Evolutionary conservation across 2,113 vertebrate genomes (phyloP).

Genomic region (Lates calcarifer): DNA sequence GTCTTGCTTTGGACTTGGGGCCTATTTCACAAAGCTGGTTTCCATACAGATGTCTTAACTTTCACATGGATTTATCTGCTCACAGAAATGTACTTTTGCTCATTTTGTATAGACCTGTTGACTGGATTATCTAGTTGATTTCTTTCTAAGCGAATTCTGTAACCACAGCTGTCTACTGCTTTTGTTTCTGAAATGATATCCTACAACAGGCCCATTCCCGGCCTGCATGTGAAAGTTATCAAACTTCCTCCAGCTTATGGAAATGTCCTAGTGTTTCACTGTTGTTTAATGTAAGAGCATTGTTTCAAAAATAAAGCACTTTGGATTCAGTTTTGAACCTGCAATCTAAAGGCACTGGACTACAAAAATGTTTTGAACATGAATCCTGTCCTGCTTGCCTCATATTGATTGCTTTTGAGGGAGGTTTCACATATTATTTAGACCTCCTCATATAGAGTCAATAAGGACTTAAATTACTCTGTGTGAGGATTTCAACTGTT

Average conservation of each 20-base stretch:
- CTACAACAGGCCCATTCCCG: slow-evolving; percentile 46
- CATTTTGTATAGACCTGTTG: slow-evolving; percentile 28
- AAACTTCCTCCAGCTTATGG: slow-evolving; percentile 78
- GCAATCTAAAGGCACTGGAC: slow-evolving; percentile 78
- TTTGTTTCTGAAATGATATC: slow-evolving; percentile 28
- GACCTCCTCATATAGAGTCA: slow-evolving; percentile 10
- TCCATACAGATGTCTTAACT: slow-evolving; percentile 68
- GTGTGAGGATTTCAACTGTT: background rate
- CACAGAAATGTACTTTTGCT: slow-evolving; percentile 30
- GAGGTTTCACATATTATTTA: slow-evolving; percentile 32
- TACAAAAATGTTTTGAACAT: slow-evolving; percentile 68
- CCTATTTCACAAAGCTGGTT: slow-evolving; percentile 81
- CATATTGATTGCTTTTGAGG: slow-evolving; percentile 66
- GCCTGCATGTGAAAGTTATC: slow-evolving; percentile 83
- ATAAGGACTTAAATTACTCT: background rate
- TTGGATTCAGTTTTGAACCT: slow-evolving; percentile 79
- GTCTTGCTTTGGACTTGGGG: slow-evolving; percentile 76
- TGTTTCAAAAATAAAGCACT: slow-evolving; percentile 64
- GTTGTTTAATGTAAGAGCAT: slow-evolving; percentile 61
- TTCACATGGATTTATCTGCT: slow-evolving; percentile 77
- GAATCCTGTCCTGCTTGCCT: slow-evolving; percentile 76
- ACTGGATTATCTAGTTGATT: slow-evolving; percentile 35
- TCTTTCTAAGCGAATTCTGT: slow-evolving; percentile 22
- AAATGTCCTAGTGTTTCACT: slow-evolving; percentile 76
- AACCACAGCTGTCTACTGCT: slow-evolving; percentile 34